Evolutionary conservation across 37 sponge, comb jelly and placozoan species (phyloP).

Genomic region (Cliona cf. orientalis): DNA sequence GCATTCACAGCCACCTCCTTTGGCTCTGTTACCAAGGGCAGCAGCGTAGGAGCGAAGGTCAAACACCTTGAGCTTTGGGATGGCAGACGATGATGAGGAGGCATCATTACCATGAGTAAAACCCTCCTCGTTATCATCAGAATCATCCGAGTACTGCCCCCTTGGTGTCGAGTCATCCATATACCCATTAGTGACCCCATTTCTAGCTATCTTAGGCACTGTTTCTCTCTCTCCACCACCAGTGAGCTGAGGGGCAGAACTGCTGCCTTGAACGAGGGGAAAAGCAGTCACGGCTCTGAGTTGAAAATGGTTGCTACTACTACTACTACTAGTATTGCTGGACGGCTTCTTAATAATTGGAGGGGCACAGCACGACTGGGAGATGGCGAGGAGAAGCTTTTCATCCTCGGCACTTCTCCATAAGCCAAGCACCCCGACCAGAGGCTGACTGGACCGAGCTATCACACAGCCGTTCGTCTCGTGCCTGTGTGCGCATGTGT

Average conservation of each 20-base stretch:
- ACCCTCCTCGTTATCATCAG: conserved; percentile 2
- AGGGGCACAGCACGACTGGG: conserved; percentile 27
- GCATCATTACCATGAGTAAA: not conserved
- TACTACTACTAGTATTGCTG: not conserved
- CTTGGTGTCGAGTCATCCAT: not conserved
- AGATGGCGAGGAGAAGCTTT: conserved; percentile 69
- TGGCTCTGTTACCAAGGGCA: conserved; percentile 88
- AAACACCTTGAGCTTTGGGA: conserved; percentile 59
- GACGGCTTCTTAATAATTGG: not conserved
- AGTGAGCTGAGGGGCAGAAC: not conserved
- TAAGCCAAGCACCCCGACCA: conserved; percentile 83
- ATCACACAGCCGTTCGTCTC: conserved; percentile 83
- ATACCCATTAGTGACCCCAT: not conserved
- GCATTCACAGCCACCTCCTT: conserved; percentile 90
- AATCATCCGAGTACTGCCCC: not conserved
- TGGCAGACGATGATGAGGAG: not conserved
- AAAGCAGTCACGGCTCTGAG: not conserved
- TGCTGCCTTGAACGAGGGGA: not conserved
- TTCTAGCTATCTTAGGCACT: no score
- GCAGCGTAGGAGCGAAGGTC: conserved; percentile 88
- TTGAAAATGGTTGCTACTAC: not conserved
- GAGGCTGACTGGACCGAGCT: conserved; percentile 88
- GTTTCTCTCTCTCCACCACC: no score
- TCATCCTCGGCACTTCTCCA: conserved; percentile 85
- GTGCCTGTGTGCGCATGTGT: conserved; percentile 49